These are phyloP conservation scores for Parnassius smintheus DNA, from an alignment of 2,888 invertebrate genomes.

Conservation along the genomic window DNA sequence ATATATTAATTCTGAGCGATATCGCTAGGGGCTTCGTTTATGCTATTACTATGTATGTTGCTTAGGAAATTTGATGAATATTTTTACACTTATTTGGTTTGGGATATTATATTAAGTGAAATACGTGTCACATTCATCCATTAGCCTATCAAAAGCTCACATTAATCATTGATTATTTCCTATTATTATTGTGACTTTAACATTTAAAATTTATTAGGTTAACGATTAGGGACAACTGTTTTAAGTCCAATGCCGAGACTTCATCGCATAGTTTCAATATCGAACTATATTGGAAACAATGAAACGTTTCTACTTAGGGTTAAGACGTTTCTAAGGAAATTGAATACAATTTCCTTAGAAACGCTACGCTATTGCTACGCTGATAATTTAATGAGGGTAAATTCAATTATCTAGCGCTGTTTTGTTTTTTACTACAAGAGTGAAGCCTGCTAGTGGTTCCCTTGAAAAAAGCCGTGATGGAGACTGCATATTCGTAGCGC, in stretches of 20 bases:
- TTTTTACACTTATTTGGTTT: no score
- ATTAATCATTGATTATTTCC: no score
- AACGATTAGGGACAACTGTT: neutral
- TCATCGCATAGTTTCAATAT: constrained; percentile 7
- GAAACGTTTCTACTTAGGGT: constrained; percentile 28
- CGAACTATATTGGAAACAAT: constrained; percentile 28
- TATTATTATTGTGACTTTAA: no score
- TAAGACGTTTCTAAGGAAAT: no score
- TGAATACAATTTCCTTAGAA: constrained; percentile 44
- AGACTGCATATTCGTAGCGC: constrained; percentile 72
- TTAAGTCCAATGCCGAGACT: neutral
- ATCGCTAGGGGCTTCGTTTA: constrained; percentile 1
- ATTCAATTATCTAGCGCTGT: constrained; percentile 72
- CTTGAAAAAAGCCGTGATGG: constrained; percentile 67
- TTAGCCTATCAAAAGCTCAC: no score
- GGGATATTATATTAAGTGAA: no score
- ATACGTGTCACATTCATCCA: no score
- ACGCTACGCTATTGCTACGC: constrained; percentile 61
- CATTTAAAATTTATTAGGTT: no score
- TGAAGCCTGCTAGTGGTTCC: constrained; percentile 37
- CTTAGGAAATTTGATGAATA: neutral
- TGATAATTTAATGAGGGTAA: constrained; percentile 72
- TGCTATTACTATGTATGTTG: neutral
- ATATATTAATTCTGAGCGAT: constrained; percentile 19
- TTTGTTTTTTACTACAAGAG: constrained; percentile 57